Conservation (phyloP, 1,140 invertebrate species). For the Elymnias hypermnestra region DNA sequence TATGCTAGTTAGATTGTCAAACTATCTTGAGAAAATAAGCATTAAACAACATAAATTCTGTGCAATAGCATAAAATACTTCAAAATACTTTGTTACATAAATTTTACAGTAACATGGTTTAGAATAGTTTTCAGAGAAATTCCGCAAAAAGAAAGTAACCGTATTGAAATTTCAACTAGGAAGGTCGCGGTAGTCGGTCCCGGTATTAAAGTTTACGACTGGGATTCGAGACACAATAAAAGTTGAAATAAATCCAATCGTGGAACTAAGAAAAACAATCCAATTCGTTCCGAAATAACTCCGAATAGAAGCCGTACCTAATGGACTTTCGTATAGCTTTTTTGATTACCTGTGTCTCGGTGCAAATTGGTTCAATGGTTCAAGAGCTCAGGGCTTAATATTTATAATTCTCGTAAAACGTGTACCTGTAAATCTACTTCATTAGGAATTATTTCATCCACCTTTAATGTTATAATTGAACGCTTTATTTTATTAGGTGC, state of each 20-base stretch:
- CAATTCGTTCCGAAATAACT: slow-evolving; percentile 54
- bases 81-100: too few relatives aligned
- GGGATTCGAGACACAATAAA: slow-evolving; percentile 66
- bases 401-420: too few relatives aligned
- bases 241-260: slow-evolving; percentile 69
- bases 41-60: too few relatives aligned
- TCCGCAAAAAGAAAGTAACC: slow-evolving; percentile 12
- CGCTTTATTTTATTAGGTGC: too few relatives aligned
- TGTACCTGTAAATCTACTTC: too few relatives aligned
- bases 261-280: slow-evolving; percentile 64
- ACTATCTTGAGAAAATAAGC: too few relatives aligned
- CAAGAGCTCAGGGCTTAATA: background rate
- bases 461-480: too few relatives aligned
- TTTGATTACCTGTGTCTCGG: background rate
- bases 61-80: too few relatives aligned
- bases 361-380: background rate
- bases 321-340: background rate
- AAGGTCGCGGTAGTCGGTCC: slow-evolving; percentile 47
- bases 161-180: slow-evolving; percentile 28
- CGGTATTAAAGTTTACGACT: slow-evolving; percentile 68
- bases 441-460: too few relatives aligned
- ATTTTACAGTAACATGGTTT: too few relatives aligned
- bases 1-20: too few relatives aligned
- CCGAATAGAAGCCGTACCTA: slow-evolving; percentile 29
- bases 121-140: too few relatives aligned